These are phyloP conservation scores for Iphiclides podalirius DNA, from an alignment of 2,888 invertebrate genomes.

Conservation along the genomic window DNA sequence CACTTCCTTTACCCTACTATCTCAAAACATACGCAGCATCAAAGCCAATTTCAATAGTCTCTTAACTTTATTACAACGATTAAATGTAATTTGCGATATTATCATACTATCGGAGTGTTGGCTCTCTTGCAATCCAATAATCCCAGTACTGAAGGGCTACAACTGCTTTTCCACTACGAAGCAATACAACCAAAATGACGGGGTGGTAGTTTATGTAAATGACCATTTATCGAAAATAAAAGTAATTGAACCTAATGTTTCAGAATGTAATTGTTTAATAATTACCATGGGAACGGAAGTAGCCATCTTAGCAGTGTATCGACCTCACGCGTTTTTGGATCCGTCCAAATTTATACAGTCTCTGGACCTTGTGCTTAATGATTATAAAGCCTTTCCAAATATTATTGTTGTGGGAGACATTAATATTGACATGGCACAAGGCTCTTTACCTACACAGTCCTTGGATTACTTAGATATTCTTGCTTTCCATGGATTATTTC, in stretches of 20 bases:
- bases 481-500: neutral
- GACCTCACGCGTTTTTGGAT: neutral
- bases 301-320: neutral
- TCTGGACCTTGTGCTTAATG: neutral
- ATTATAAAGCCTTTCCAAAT: neutral
- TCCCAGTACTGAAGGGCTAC: slow-evolving; percentile 9
- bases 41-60: neutral
- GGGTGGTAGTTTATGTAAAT: slow-evolving; percentile 17
- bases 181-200: slow-evolving; percentile 20
- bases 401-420: slow-evolving; percentile 7
- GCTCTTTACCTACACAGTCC: neutral
- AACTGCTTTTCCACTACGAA: slow-evolving; percentile 2
- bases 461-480: neutral
- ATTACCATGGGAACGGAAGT: neutral
- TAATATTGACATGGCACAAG: slow-evolving; percentile 10
- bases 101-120: slow-evolving; percentile 17
- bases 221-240: slow-evolving; percentile 3
- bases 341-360: slow-evolving; percentile 4
- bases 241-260: neutral
- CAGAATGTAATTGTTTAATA: neutral
- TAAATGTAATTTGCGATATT: neutral
- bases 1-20: neutral
- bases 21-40: too few relatives aligned
- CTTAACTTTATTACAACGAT: neutral
- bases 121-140: slow-evolving; percentile 2